These are phyloP conservation scores for Anas bahamensis DNA, from an alignment of 2,797 vertebrate species.

Conservation along the genomic window DNA sequence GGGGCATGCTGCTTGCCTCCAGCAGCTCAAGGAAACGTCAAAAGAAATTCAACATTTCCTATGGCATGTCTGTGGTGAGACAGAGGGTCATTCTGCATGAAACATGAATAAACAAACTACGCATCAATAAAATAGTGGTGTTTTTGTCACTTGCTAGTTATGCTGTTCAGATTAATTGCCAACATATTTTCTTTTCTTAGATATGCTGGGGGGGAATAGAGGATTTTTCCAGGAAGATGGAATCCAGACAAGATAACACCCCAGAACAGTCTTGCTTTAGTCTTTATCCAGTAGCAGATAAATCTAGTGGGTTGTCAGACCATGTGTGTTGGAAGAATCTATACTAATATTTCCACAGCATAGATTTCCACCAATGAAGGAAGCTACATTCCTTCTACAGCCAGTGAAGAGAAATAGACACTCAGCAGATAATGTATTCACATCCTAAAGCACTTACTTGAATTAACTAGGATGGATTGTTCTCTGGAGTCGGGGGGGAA, in stretches of 20 bases:
- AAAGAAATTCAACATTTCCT: neutral
- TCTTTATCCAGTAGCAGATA: neutral
- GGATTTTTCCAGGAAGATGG: neutral
- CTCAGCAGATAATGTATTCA: neutral
- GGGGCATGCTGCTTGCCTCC: neutral
- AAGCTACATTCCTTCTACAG: neutral
- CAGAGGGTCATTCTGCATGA: neutral
- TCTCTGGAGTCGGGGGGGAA: neutral
- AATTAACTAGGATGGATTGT: neutral
- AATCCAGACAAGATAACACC: neutral
- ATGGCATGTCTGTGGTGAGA: neutral
- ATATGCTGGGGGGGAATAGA: neutral
- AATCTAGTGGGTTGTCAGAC: neutral
- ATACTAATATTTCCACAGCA: neutral
- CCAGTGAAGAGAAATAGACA: neutral
- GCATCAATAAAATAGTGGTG: neutral
- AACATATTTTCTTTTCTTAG: neutral
- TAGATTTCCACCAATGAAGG: neutral
- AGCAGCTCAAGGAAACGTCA: neutral
- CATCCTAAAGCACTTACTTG: neutral
- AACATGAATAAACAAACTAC: neutral
- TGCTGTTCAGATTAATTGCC: neutral
- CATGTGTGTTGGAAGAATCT: neutral
- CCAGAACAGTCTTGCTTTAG: neutral
- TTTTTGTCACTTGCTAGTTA: neutral